Conservation (phyloP, 2,888 invertebrate species). For the Pyrrhia umbra region DNA sequence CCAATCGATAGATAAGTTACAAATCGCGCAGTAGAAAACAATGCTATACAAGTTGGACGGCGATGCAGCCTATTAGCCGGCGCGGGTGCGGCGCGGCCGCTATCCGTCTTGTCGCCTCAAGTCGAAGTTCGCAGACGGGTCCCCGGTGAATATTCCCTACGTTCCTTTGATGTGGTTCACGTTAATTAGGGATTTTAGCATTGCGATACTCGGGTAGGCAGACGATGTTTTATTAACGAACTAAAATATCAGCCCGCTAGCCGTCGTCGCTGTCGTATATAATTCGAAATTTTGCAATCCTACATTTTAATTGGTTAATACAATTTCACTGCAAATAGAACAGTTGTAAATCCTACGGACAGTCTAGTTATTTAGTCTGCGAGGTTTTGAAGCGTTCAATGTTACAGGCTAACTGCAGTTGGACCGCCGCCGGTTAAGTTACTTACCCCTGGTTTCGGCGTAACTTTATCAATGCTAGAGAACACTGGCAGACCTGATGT, state of each 20-base stretch:
- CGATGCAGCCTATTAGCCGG: constrained; percentile 62
- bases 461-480: constrained; percentile 77
- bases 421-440: constrained; percentile 69
- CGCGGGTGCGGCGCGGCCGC: constrained; percentile 42
- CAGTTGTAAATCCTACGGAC: constrained; percentile 15
- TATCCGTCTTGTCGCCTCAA: constrained; percentile 73
- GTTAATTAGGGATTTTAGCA: constrained; percentile 71
- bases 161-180: constrained; percentile 69
- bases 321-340: constrained; percentile 19
- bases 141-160: constrained; percentile 67
- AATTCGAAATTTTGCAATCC: constrained; percentile 15
- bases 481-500: constrained; percentile 70
- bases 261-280: not conserved
- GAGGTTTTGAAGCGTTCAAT: constrained; percentile 63
- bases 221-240: constrained; percentile 64
- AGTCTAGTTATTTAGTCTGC: constrained; percentile 39
- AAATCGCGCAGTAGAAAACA: constrained; percentile 31
- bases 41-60: constrained; percentile 49
- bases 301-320: constrained; percentile 26
- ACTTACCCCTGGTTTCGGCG: constrained; percentile 72
- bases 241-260: constrained; percentile 51
- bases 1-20: constrained; percentile 32
- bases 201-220: constrained; percentile 61
- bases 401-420: constrained; percentile 68
- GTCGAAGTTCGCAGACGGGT: constrained; percentile 77